These are phyloP conservation scores for Cosmopolites sordidus DNA, from an alignment of 2,888 invertebrate genomes.

Conservation along the genomic window DNA sequence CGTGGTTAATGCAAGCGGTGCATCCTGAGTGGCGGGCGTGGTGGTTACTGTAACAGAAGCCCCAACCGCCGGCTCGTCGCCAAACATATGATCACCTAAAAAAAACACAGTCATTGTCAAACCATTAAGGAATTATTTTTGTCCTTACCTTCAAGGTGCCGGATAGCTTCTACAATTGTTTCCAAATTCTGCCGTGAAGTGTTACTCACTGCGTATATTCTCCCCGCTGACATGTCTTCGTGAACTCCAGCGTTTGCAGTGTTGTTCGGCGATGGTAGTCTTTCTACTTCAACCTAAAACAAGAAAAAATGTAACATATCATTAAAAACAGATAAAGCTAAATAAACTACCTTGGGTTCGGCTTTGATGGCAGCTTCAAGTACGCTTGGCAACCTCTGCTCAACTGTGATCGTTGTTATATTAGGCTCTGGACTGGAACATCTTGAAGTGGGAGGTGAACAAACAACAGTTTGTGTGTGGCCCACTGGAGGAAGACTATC, in stretches of 20 bases:
- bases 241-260: slow-evolving; percentile 39
- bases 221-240: slow-evolving; percentile 42
- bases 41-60: slow-evolving; percentile 66
- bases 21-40: slow-evolving; percentile 53
- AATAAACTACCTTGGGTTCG: slow-evolving; percentile 60
- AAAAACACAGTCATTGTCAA: too few species aligned
- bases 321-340: too few species aligned
- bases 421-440: slow-evolving; percentile 49
- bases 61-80: slow-evolving; percentile 61
- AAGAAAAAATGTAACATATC: too few species aligned
- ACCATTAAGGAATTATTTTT: too few species aligned
- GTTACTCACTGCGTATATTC: slow-evolving; percentile 58
- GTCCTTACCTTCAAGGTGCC: slow-evolving; percentile 80
- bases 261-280: slow-evolving; percentile 37
- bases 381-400: slow-evolving; percentile 63
- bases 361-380: slow-evolving; percentile 83
- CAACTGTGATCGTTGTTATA: slow-evolving; percentile 56
- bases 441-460: slow-evolving; percentile 50
- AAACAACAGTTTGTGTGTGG: slow-evolving; percentile 61
- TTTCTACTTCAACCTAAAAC: slow-evolving; percentile 44
- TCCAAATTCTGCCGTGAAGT: slow-evolving; percentile 93
- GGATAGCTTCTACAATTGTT: slow-evolving; percentile 97
- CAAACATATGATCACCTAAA: slow-evolving; percentile 74
- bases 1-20: slow-evolving; percentile 58
- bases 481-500: slow-evolving; percentile 57